Base-by-base conservation (phyloP, 1,140 invertebrate genomes). In the Phymorhynchus buccinoides region DNA sequence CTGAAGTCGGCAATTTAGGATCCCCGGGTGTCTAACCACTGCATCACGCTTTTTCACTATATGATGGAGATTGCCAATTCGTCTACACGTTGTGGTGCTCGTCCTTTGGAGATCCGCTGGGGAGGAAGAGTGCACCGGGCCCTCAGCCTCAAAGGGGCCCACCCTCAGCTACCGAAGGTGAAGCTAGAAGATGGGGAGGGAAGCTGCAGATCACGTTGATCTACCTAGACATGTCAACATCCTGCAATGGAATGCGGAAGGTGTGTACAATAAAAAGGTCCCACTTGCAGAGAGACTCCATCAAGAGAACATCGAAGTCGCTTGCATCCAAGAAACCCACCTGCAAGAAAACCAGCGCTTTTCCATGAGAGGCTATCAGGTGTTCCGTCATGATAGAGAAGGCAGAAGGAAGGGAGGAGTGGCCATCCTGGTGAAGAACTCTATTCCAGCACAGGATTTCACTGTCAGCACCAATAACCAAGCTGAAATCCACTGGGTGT, bases 191-290 rank as follows among this genome's bases (percentile, higher is more conserved):
- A n/a, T n/a, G n/a, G n/a, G n/a, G n/a, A n/a, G n/a, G n/a, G n/a
- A n/a, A n/a, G n/a, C n/a, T n/a, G n/a, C n/a, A n/a, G n/a, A n/a
- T n/a, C n/a, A n/a, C n/a, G n/a, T n/a, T n/a, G n/a, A n/a, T n/a
- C n/a, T n/a, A n/a, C 14, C 44, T 56, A 27, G 52, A 42, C 37
- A 4, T 9, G 7, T 84, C 41, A 84, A 75, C 48, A 77, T 84
- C n/a, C 66, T 84, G 2, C 83, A 84, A 18, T 84, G 83, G 83
- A 84, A 84, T 77, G 83, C 68, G 6, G 71, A 84, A 35, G 83
- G 83, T 16, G 44, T 84, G 12, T 77, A 42, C 68, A 77, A 75
- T 27, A 85, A 80, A 35, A 85, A 85, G 52, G 18, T 80, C 9
- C 42, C 35, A 48, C 56, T 80, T 27, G 18, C 35, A 4, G 35